Evolutionary conservation across 2,888 invertebrate species (phyloP).

Genomic region (Apodemia mormo): DNA sequence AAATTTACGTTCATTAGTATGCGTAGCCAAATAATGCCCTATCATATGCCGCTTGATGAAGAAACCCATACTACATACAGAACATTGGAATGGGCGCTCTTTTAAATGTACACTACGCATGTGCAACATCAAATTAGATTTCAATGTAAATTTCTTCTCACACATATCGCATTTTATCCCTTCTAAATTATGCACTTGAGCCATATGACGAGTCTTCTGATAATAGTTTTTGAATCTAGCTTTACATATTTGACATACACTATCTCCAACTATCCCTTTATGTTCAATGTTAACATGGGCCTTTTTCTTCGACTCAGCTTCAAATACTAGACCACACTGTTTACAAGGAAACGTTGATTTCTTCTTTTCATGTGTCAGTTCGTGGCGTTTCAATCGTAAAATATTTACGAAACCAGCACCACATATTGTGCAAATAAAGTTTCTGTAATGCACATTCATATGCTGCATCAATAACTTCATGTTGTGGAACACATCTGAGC

Average conservation of each 20-base stretch:
- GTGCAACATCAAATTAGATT: slow-evolving; percentile 65
- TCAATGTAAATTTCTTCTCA: slow-evolving; percentile 70
- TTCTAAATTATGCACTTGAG: slow-evolving; percentile 67
- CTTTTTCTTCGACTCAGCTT: slow-evolving; percentile 67
- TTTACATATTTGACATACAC: slow-evolving; percentile 72
- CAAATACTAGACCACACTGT: slow-evolving; percentile 64
- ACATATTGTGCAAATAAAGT: slow-evolving; percentile 71
- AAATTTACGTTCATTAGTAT: slow-evolving; percentile 77
- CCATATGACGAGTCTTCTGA: slow-evolving; percentile 72
- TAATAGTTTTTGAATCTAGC: slow-evolving; percentile 73
- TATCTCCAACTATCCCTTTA: slow-evolving; percentile 70
- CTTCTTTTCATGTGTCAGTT: slow-evolving; percentile 66
- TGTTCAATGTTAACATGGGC: slow-evolving; percentile 70
- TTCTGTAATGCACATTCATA: slow-evolving; percentile 71
- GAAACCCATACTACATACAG: slow-evolving; percentile 72
- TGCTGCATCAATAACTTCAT: slow-evolving; percentile 73
- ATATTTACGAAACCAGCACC: slow-evolving; percentile 72
- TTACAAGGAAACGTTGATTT: slow-evolving; percentile 65
- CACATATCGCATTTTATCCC: slow-evolving; percentile 70
- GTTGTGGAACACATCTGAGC: slow-evolving; percentile 63
- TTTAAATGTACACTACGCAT: slow-evolving; percentile 70
- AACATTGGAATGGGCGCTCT: slow-evolving; percentile 69
- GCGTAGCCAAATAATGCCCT: slow-evolving; percentile 73
- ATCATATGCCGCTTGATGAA: slow-evolving; percentile 72
- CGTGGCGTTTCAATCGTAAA: slow-evolving; percentile 65